These are phyloP conservation scores for Limnothrissa miodon DNA, from an alignment of 2,113 vertebrate species.

Conservation along the genomic window DNA sequence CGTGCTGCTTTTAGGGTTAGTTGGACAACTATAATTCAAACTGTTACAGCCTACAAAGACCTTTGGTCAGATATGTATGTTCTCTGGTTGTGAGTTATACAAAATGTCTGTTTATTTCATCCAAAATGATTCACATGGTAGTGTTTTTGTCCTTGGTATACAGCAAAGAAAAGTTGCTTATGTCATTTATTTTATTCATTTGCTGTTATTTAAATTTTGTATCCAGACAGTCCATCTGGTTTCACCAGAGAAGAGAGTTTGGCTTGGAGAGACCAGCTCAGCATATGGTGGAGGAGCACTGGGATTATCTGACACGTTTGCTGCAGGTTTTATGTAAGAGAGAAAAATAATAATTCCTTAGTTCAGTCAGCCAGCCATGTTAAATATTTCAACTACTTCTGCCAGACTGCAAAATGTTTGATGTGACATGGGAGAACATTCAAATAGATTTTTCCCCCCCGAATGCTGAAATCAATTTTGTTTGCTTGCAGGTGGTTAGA, in stretches of 20 bases:
- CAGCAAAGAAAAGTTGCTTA: not conserved
- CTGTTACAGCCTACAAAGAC: not conserved
- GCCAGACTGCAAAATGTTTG: not conserved
- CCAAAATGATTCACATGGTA: not conserved
- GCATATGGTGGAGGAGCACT: conserved; percentile 88
- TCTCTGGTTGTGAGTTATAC: not conserved
- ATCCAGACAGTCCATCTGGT: conserved; percentile 68
- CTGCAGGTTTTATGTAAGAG: conserved; percentile 93
- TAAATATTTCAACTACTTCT: not conserved
- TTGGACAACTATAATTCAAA: not conserved
- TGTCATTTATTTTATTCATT: not conserved
- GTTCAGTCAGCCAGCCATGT: not conserved
- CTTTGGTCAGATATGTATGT: not conserved
- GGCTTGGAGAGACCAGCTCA: conserved; percentile 95
- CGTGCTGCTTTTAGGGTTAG: too few species aligned
- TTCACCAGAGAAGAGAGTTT: conserved; percentile 79
- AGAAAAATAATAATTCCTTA: not conserved
- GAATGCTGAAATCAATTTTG: not conserved
- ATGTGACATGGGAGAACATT: too few species aligned
- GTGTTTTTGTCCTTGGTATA: not conserved
- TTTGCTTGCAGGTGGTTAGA: conserved; percentile 87
- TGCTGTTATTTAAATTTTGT: conserved; percentile 45
- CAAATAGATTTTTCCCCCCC: not conserved
- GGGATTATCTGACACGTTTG: conserved; percentile 83
- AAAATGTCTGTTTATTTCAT: not conserved